Evolutionary conservation across 2,797 vertebrate genomes (phyloP), one percentile per base, ranked within the genome.

Genomic region (Falco berigora): DNA sequence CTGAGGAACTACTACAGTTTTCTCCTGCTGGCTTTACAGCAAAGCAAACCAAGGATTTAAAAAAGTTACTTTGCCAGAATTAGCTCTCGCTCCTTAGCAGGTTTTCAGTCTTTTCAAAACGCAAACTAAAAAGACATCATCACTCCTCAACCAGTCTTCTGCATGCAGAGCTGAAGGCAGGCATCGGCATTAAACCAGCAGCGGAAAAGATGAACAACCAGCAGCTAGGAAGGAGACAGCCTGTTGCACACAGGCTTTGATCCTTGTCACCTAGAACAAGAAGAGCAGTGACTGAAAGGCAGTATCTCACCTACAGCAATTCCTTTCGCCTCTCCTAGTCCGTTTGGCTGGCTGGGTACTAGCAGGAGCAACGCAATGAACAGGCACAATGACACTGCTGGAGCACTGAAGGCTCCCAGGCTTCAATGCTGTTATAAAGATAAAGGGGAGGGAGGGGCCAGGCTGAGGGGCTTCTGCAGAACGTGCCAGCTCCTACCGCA

Each of bases 371-470:
- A 44, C 62, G 14, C 19, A 62, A 52, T 5, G 56, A 34, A 14
- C 40, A 24, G 64, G 79, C 86, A 68, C 49, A 32, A 9, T 10
- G 61, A 4, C n/a, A 40, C 38, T 63, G 63, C 58, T 14, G 56
- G 34, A 30, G 10, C 19, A 7, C 23, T 27, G 80, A 10, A 42
- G 0, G 8, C 21, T 50, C 8, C 2, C 30, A 18, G 68, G 50
- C 34, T 21, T 8, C 64, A 5, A 14, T 0, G 2, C 88, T 44
- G 13, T 64, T 46, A 85, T 95, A 94, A 68, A 75, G 59, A 22
- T 9, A 50, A 42, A 64, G 40, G 66, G 46, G 88, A 83, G 72
- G 94, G 96, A 88, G 96, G 95, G 94, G 97, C 74, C 75, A 52
- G 76, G 68, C 52, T 7, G 13, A 64, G 73, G 24, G 59, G 88